A percentile compares a stretch with the other conserved stretches of the same genome.
phyloP scores from a whole-genome alignment of 2,797 vertebrate species.

The Phrynocephalus guinanensis region DNA sequence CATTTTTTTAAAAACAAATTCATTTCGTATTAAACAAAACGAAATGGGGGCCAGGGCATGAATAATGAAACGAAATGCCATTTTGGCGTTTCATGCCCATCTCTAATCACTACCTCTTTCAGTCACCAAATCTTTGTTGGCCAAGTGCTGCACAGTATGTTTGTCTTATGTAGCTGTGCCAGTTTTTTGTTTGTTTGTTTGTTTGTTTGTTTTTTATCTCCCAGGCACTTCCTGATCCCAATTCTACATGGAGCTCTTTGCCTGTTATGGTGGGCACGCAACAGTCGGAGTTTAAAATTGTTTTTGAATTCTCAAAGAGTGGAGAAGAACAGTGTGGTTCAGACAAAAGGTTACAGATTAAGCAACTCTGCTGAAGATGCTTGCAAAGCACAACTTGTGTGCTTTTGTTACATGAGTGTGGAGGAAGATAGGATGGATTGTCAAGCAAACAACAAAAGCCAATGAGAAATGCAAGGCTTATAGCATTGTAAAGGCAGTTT shows the following conservation, averaged over 20 bases:
- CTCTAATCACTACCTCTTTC: background rate
- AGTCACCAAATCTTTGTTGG: background rate
- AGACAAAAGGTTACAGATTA: background rate
- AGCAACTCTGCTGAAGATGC: background rate
- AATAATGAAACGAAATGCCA: too few relatives aligned
- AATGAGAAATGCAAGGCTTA: background rate
- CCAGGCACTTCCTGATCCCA: background rate
- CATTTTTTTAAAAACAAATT: too few relatives aligned
- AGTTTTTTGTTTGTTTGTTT: too few relatives aligned
- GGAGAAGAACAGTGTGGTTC: background rate
- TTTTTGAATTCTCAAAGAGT: background rate
- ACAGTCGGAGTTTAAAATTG: background rate
- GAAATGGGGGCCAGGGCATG: too few relatives aligned
- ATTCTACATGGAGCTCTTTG: background rate
- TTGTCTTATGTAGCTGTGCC: background rate
- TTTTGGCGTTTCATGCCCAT: too few relatives aligned
- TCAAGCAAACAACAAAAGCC: background rate
- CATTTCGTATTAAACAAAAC: too few relatives aligned
- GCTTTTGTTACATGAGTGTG: slow-evolving; percentile 9
- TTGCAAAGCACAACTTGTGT: background rate
- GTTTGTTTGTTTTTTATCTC: background rate
- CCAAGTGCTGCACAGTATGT: background rate
- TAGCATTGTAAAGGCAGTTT: background rate
- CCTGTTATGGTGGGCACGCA: background rate
- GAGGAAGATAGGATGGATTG: slow-evolving; percentile 8